Base-by-base conservation (phyloP, 2,113 vertebrate species). In the Brachyhypopomus gauderio region DNA sequence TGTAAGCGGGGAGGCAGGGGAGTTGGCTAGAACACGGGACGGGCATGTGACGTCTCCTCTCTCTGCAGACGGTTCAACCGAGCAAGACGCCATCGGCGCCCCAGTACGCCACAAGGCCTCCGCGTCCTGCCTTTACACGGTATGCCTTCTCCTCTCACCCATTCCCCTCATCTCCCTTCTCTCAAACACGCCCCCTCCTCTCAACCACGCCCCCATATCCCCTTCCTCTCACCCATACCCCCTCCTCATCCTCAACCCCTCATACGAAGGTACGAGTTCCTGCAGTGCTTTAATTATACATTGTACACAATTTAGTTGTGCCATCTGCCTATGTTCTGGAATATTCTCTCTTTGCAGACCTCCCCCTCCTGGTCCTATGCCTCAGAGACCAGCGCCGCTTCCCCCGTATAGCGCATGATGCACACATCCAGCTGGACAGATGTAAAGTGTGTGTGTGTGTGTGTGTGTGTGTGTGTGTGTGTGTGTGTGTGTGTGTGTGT, bases 351-450 rank as follows among this genome's bases (percentile, higher is more conserved):
- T 66, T 70, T 90, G 88, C 20, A 93, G 92, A 87, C 91, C 91
- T 1, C 73, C 87, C 59, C 78, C 90, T 87, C 85, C 85, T 3
- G 78, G 84, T 19, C 88, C 91, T 67, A 81, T 93, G 90, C 93
- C 93, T 92, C 93, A 91, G 86, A 92, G 93, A 93, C 85, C 92
- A 19, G 91, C 92, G 56, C 93, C 93, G 0, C 80, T 89, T 4
- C 93, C 92, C 5, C 93, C 93, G 86, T 92, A 75, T 93, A 93
- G 85, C 89, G 22, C 66, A 63, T 27, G 12, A 41, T 30, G 64
- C 48, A 34, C 67, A 80, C 19, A 20, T 30, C 60, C 30, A 12
- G 3, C 58, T 63, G 59, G 58, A 58, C 74, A 64, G 67, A 69
- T 77, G 58, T 83, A 64, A 58, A 45, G 67, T 56, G 41, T 52